Percentiles rank a stretch among this genome's conserved stretches.
phyloP scores from a whole-genome alignment of 2,888 invertebrate species.

The Idaea biselata region DNA sequence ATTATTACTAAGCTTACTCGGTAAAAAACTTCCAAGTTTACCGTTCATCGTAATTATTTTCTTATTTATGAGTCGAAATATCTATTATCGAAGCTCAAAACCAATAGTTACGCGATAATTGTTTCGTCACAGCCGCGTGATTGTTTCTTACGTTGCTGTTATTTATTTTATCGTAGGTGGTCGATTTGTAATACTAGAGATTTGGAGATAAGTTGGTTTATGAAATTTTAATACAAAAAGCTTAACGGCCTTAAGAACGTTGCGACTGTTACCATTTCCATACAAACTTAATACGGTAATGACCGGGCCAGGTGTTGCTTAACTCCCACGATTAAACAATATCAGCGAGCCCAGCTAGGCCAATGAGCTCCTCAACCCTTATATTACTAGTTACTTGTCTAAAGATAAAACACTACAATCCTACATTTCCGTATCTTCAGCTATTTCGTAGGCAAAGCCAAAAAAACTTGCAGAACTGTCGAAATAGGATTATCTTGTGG shows the following conservation, averaged over 20 bases:
- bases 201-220: not conserved
- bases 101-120: slow-evolving; percentile 46
- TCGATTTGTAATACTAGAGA: slow-evolving; percentile 7
- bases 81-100: slow-evolving; percentile 47
- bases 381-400: not conserved
- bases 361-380: no score
- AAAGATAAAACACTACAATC: not conserved
- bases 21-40: slow-evolving; percentile 48
- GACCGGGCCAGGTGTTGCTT: not conserved
- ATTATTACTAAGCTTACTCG: slow-evolving; percentile 57
- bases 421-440: not conserved
- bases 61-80: slow-evolving; percentile 53
- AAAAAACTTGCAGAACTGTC: slow-evolving; percentile 62
- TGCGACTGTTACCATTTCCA: no score
- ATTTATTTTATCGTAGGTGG: slow-evolving; percentile 25
- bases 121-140: slow-evolving; percentile 31
- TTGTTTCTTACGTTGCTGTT: slow-evolving; percentile 13
- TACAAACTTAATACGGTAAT: no score
- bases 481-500: slow-evolving; percentile 67
- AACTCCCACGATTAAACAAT: not conserved
- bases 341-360: no score
- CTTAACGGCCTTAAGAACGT: not conserved
- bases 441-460: not conserved
- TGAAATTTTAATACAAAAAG: not conserved
- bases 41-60: slow-evolving; percentile 38